Conservation (phyloP, 2,797 vertebrate genomes). For the Gorsachius magnificus region DNA sequence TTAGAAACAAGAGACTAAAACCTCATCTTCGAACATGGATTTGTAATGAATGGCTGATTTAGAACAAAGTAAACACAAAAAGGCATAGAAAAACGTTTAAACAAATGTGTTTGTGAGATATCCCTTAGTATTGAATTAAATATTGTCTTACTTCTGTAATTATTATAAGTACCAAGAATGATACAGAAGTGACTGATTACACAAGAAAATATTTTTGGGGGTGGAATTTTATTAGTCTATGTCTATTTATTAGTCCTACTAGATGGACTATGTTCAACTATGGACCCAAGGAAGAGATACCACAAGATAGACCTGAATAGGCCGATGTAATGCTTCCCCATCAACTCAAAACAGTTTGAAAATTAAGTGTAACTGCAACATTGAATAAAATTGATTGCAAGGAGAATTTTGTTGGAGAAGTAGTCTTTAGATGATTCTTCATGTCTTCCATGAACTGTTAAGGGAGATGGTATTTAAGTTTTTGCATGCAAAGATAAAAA, state of each 20-base stretch:
- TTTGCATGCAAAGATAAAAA: neutral
- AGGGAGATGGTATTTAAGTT: neutral
- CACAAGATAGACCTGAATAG: neutral
- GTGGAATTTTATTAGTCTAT: neutral
- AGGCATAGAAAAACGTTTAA: neutral
- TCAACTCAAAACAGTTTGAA: neutral
- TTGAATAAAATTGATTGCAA: neutral
- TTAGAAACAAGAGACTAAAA: neutral
- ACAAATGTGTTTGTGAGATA: neutral
- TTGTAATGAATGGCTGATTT: neutral
- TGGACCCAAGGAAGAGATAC: neutral
- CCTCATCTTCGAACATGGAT: neutral
- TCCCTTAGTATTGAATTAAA: neutral
- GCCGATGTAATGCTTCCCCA: neutral
- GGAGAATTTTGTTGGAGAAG: neutral
- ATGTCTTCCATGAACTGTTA: neutral
- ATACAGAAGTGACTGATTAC: neutral
- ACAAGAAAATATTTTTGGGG: neutral
- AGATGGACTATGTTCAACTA: neutral
- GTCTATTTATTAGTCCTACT: too few species aligned
- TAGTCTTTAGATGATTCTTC: neutral
- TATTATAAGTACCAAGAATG: neutral
- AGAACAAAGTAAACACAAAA: neutral
- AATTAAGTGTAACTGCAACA: neutral
- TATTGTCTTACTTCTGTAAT: neutral